These are phyloP conservation scores for Coluber constrictor DNA, from an alignment of 2,797 vertebrate species.

Conservation along the genomic window DNA sequence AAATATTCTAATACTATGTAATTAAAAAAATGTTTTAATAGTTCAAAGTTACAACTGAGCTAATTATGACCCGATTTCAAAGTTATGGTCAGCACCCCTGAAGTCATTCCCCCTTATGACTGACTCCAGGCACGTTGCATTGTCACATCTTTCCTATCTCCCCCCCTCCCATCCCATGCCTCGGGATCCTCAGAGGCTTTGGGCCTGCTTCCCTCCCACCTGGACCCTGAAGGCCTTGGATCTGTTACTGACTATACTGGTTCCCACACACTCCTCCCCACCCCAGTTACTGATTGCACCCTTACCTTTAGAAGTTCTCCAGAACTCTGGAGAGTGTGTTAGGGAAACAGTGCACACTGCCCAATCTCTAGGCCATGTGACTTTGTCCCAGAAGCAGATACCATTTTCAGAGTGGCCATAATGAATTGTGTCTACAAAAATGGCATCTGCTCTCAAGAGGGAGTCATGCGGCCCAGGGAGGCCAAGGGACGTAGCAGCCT, in stretches of 20 bases:
- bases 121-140: not conserved
- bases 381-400: not conserved
- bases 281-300: not conserved
- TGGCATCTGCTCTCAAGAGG: not conserved
- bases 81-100: not conserved
- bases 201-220: not conserved
- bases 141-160: not conserved
- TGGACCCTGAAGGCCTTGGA: not conserved
- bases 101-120: not conserved
- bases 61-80: not conserved
- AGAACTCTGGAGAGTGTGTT: not conserved
- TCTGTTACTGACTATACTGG: not conserved
- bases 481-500: not conserved
- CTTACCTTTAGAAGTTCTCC: not conserved
- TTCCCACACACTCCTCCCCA: not conserved
- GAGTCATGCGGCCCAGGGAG: not conserved
- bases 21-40: not conserved
- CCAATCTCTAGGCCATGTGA: not conserved
- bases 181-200: not conserved
- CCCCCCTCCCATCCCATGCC: not conserved
- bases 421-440: not conserved
- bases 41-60: not conserved
- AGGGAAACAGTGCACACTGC: not conserved
- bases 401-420: not conserved
- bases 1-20: not conserved